Conservation (phyloP, 2,797 vertebrate genomes). For the Phoxinus dragarum region DNA sequence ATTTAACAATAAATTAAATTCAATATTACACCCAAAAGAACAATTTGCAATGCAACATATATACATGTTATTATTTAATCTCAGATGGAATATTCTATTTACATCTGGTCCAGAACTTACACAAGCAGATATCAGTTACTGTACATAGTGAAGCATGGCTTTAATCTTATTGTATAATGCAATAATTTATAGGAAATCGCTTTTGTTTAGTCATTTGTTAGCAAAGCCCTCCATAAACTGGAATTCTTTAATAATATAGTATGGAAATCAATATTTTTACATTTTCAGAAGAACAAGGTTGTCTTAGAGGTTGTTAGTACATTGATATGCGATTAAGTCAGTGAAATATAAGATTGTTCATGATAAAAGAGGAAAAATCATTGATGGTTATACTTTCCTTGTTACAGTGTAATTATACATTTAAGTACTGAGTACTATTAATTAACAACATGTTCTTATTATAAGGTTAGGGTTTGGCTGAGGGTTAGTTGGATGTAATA, state of each 20-base stretch:
- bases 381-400: too few relatives aligned
- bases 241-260: not conserved
- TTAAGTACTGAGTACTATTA: too few relatives aligned
- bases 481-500: too few relatives aligned
- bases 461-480: too few relatives aligned
- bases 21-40: not conserved
- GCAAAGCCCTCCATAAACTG: not conserved
- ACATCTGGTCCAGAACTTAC: constrained; percentile 14
- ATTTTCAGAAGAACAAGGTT: not conserved
- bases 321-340: not conserved
- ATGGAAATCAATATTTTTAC: not conserved
- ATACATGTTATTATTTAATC: constrained; percentile 1
- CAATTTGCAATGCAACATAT: constrained; percentile 13
- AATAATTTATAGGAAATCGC: not conserved
- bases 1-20: constrained; percentile 4
- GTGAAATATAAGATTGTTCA: too few relatives aligned
- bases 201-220: not conserved
- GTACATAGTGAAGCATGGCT: not conserved
- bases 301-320: not conserved
- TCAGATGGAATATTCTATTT: not conserved
- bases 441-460: too few relatives aligned
- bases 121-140: not conserved
- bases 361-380: too few relatives aligned
- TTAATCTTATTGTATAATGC: constrained; percentile 20
- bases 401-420: too few relatives aligned